A percentile compares a stretch with the other conserved stretches of the same genome.
Evolutionary conservation across 2,113 vertebrate species (phyloP).

Genomic region (Hylia prasina): DNA sequence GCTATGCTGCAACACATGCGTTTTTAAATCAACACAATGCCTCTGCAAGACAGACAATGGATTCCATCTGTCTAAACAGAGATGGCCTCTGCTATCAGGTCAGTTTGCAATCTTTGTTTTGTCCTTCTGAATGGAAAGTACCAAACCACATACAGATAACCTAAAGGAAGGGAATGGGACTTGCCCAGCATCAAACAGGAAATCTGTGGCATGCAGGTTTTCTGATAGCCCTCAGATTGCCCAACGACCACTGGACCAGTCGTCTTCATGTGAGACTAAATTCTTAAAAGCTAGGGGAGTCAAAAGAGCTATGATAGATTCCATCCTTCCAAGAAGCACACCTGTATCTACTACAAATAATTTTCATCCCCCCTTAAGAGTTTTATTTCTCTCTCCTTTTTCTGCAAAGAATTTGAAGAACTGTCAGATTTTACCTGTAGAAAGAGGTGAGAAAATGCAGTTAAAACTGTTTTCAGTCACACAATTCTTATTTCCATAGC

Average conservation of each 20-base stretch:
- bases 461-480: background rate
- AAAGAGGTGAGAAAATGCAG: background rate
- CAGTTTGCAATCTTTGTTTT: background rate
- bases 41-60: conserved; percentile 45
- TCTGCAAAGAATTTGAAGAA: background rate
- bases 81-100: conserved; percentile 49
- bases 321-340: background rate
- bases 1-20: conserved; percentile 19
- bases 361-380: background rate
- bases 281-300: background rate
- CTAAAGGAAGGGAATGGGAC: background rate
- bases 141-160: background rate
- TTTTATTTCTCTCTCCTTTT: background rate
- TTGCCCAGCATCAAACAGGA: background rate
- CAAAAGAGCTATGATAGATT: background rate
- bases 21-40: conserved; percentile 52
- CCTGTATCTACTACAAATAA: background rate
- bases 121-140: conserved; percentile 2
- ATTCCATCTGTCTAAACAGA: conserved; percentile 59
- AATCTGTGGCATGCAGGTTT: background rate
- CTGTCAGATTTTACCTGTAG: background rate
- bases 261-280: background rate
- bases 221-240: background rate
- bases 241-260: background rate
- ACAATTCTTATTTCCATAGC: background rate